phyloP scores from a whole-genome alignment of 2,797 vertebrate genomes.

The Mus spretus region DNA sequence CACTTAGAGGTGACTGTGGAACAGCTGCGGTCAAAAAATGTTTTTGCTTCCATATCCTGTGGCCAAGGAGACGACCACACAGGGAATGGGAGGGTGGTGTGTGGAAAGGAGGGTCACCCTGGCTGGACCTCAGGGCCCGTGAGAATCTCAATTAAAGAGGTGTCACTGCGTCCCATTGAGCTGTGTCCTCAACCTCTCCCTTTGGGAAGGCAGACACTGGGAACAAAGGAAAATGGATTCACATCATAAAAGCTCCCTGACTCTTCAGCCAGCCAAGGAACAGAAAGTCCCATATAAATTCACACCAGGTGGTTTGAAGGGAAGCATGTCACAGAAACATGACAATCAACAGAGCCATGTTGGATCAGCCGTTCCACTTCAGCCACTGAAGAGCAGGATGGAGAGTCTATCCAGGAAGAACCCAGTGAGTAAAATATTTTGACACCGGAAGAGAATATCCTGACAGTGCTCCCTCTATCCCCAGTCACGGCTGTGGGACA shows the following conservation, averaged over 20 bases:
- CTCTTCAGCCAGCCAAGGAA: constrained; percentile 68
- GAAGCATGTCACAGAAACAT: background rate
- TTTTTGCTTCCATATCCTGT: background rate
- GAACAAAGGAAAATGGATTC: constrained; percentile 65
- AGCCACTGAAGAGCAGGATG: background rate
- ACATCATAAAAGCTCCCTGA: constrained; percentile 43
- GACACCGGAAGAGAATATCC: background rate
- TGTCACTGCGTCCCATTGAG: background rate
- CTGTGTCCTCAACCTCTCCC: background rate
- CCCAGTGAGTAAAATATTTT: constrained; percentile 7
- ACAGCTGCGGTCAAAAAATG: background rate
- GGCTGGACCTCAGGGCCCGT: background rate
- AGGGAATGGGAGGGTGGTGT: background rate
- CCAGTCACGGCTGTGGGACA: background rate
- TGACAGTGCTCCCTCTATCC: background rate
- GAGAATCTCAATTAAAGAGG: background rate
- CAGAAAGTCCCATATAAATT: constrained; percentile 62
- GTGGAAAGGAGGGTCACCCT: background rate
- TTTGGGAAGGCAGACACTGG: constrained; percentile 5
- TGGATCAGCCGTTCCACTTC: background rate
- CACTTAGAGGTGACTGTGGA: background rate
- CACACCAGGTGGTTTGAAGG: constrained; percentile 35
- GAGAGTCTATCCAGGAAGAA: constrained; percentile 21
- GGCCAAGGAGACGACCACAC: background rate
- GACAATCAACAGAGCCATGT: constrained; percentile 26